Base-by-base conservation (phyloP, 2,888 invertebrate genomes). In the Lydus trimaculatus region DNA sequence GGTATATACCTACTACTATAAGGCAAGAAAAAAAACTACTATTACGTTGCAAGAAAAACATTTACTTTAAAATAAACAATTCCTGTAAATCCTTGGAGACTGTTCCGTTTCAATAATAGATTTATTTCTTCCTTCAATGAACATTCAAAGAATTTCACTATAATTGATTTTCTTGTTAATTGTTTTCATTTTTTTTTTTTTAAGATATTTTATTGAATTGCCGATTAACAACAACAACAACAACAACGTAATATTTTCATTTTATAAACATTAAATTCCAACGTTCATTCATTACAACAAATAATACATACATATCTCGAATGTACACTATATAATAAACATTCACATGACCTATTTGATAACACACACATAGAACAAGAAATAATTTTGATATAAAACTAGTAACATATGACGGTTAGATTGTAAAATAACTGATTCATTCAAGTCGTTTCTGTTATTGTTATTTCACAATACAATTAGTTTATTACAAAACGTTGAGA, bases 231-330 rank as follows among this genome's bases (percentile, higher is more conserved):
- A n/a, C n/a, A n/a, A n/a, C n/a, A n/a, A n/a, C n/a, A n/a, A n/a
- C n/a, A n/a, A n/a, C n/a, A 48, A 48, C 65, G 65, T 65, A 65
- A 63, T 62, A 65, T 63, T 39, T 9, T 65, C 31, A 13, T 52
- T 52, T 48, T 20, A 52, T 13, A 52, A 52, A 52, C 25, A 52
- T 11, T 6, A 52, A 52, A 52, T 52, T 52, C 52, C 52, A 52
- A 52, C 8, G 25, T 52, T 52, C 52, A 52, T 52, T 52, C 52
- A 52, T 52, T 52, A 52, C 25, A 23, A 52, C 25, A 23, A 52
- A 52, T 52, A 52, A 25, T 25, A 52, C 25, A 48, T n/a, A 39
- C 5, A 52, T 52, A 52, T 52, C 52, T 52, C 25, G 20, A 48
- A 48, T 48, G 11, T 48, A 48, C 20, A 43, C 28, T 20, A 20